Percentiles rank a stretch among this genome's conserved stretches.
Evolutionary conservation across 2,888 invertebrate species (phyloP).

Genomic region (Eupithecia insigniata): DNA sequence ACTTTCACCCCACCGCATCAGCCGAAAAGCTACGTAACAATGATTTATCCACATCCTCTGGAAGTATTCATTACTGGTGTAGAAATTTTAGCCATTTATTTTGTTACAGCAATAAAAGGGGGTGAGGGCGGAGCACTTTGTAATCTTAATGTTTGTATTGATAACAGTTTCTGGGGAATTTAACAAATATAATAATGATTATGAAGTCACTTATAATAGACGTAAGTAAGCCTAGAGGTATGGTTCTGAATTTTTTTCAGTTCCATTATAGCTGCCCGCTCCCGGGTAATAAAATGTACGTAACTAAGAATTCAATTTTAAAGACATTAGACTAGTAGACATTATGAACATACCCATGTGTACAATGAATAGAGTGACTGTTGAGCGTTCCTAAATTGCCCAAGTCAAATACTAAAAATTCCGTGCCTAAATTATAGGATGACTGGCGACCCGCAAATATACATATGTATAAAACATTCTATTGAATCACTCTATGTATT

Average conservation of each 20-base stretch:
- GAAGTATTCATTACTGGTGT: conserved; percentile 83
- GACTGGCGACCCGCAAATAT: no score
- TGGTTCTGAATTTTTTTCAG: background rate
- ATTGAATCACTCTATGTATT: no score
- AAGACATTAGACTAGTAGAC: background rate
- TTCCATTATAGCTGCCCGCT: background rate
- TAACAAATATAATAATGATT: conserved; percentile 43
- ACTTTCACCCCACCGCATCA: conserved; percentile 50
- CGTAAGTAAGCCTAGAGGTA: background rate
- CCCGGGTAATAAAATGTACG: background rate
- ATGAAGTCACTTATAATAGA: conserved; percentile 19
- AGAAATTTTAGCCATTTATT: conserved; percentile 85
- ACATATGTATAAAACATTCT: no score
- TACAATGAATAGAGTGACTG: background rate
- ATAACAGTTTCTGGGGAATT: conserved; percentile 49
- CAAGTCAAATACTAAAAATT: no score
- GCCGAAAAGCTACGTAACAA: conserved; percentile 79
- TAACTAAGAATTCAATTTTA: background rate
- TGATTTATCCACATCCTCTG: conserved; percentile 81
- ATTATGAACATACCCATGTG: background rate
- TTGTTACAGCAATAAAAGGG: conserved; percentile 81
- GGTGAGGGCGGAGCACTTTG: conserved; percentile 61
- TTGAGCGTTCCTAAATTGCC: background rate
- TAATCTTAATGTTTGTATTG: conserved; percentile 68
- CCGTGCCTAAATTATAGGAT: background rate